Percentiles rank a stretch among this genome's conserved stretches.
Conservation (phyloP, 1,140 invertebrate genomes). For the Aphidius gifuensis region DNA sequence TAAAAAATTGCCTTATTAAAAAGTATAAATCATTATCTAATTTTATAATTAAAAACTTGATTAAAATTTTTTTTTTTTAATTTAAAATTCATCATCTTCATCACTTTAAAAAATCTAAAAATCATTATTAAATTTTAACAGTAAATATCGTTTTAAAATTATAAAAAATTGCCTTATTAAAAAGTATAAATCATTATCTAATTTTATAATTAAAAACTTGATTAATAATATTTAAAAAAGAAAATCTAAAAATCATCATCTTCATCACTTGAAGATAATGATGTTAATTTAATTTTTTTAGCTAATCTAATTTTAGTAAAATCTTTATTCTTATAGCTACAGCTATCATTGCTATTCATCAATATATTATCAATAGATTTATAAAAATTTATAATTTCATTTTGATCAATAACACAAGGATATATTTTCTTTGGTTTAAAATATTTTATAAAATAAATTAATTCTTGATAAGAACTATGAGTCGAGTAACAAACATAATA, state of each 20-base stretch:
- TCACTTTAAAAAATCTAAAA: conserved; percentile 24
- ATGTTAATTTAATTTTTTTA: conserved; percentile 26
- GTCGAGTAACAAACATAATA: conserved; percentile 63
- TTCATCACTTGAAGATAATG: conserved; percentile 35
- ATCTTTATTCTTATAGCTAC: conserved; percentile 17
- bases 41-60: not conserved
- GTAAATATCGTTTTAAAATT: no score
- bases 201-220: not conserved
- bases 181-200: not conserved
- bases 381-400: not conserved
- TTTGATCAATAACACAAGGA: conserved; percentile 52
- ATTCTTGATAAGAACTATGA: conserved; percentile 62
- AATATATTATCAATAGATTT: not conserved
- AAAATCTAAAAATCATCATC: conserved; percentile 27
- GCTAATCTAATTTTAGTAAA: conserved; percentile 22
- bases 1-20: no score
- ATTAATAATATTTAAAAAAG: not conserved
- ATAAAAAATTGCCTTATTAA: no score
- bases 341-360: conserved; percentile 9
- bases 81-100: conserved; percentile 31
- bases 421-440: conserved; percentile 55
- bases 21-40: not conserved
- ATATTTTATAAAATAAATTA: conserved; percentile 56
- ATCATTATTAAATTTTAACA: no score
- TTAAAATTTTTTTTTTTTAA: not conserved